Base-by-base conservation (phyloP, 2,888 invertebrate species). In the Tridacna crocea region DNA sequence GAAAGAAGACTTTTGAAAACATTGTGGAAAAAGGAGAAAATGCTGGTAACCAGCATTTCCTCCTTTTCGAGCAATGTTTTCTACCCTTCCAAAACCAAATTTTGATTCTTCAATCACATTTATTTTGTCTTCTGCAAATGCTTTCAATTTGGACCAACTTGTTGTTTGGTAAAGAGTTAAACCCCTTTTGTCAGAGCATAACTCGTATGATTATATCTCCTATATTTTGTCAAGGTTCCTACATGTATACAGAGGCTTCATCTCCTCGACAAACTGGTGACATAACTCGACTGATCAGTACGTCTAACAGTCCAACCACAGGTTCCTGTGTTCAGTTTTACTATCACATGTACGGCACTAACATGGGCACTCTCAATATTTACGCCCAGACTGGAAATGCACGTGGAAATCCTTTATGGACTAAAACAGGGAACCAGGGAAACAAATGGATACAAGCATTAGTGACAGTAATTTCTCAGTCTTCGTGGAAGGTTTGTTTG, bases 271-370 rank as follows among this genome's bases (percentile, higher is more conserved):
- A 48, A 22, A 22, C 73, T 0, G 88, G 88, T 22, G 87, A 90
- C 48, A 88, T 86, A 72, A 89, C 91, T n/a, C 72, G 88, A 13
- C 65, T 89, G 15, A 78, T 88, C 61, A 80, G 88, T 26, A 72
- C 80, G 15, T 77, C 80, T 0, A 79, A 87, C 24, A 48, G 79
- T 13, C 72, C 79, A n/a, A 87, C 90, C 10, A 79, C 83, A 6
- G 85, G 85, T 8, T 60, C 82, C 26, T 92, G 92, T 80, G 78
- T 92, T 13, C 76, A 85, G 48, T 92, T 92, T 84, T 92, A 87
- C 83, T 91, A 91, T 74, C 88, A 89, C 81, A 91, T 91, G 90
- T 89, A 88, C 63, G 91, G 92, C 47, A 48, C 77, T 1, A 72
- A 82, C 22, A 90, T 91, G 80, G 91, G 90, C 19, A 87, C 81